These are phyloP conservation scores for Agrotis segetum DNA, from an alignment of 2,888 invertebrate species.

Conservation along the genomic window DNA sequence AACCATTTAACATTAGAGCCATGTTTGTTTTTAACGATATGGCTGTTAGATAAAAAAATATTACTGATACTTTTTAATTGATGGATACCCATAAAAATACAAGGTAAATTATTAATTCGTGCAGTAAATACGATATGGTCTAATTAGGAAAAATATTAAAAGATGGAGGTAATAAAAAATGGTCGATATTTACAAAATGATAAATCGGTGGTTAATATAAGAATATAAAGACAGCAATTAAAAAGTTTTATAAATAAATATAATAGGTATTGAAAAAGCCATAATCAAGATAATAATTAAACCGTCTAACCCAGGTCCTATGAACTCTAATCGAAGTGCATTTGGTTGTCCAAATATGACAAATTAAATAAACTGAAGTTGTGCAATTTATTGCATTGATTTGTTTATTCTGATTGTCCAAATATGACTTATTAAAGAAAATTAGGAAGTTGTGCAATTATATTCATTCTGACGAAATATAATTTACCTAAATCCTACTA, in stretches of 20 bases:
- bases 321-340: slow-evolving; percentile 26
- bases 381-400: slow-evolving; percentile 11
- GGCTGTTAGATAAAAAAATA: slow-evolving; percentile 38
- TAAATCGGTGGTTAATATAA: slow-evolving; percentile 30
- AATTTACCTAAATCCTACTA: neutral
- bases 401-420: too few relatives aligned
- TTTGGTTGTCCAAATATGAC: slow-evolving; percentile 21
- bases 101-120: slow-evolving; percentile 63
- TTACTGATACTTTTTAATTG: slow-evolving; percentile 51
- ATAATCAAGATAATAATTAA: slow-evolving; percentile 32
- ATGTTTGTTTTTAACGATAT: slow-evolving; percentile 45
- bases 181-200: slow-evolving; percentile 16
- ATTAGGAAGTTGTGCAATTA: too few relatives aligned
- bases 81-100: slow-evolving; percentile 42
- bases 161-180: slow-evolving; percentile 34
- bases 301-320: slow-evolving; percentile 28
- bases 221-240: slow-evolving; percentile 19
- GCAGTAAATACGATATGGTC: slow-evolving; percentile 36
- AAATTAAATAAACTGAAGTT: slow-evolving; percentile 5
- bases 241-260: slow-evolving; percentile 21
- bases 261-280: slow-evolving; percentile 14
- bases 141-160: slow-evolving; percentile 48
- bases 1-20: slow-evolving; percentile 13
- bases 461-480: too few relatives aligned
- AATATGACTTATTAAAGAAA: too few relatives aligned